These are phyloP conservation scores for Cercopithecus mitis DNA, from an alignment of 2,797 vertebrate species.

Conservation along the genomic window DNA sequence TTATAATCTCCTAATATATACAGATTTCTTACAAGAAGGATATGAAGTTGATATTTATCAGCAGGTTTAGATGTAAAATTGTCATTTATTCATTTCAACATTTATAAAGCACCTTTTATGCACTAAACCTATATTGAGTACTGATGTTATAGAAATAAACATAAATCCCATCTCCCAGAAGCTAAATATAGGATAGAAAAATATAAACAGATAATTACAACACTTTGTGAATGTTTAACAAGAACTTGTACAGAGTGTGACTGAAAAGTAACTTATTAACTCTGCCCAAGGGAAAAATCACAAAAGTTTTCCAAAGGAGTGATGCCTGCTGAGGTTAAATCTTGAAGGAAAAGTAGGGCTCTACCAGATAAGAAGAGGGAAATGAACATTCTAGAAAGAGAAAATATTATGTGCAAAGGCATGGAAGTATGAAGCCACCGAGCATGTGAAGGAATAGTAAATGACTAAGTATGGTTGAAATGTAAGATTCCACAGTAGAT, in stretches of 20 bases:
- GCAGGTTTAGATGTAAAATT: not conserved
- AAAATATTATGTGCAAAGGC: not conserved
- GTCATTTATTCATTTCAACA: not conserved
- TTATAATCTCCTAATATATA: not conserved
- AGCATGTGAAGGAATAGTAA: not conserved
- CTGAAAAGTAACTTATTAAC: constrained; percentile 70
- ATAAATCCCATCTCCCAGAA: constrained; percentile 10
- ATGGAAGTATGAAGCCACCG: not conserved
- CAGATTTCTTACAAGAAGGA: not conserved
- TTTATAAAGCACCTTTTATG: not conserved
- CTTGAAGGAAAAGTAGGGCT: constrained; percentile 17
- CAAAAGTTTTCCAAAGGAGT: not conserved
- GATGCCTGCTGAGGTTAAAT: not conserved
- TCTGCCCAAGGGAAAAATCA: not conserved
- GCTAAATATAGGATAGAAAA: constrained; percentile 45
- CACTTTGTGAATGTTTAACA: constrained; percentile 71
- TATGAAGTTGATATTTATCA: not conserved
- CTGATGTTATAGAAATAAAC: constrained; percentile 27
- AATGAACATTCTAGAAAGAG: constrained; percentile 9
- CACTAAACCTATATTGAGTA: not conserved
- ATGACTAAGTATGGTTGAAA: not conserved
- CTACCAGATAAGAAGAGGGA: not conserved
- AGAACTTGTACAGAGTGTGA: constrained; percentile 42
- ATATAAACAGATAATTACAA: constrained; percentile 70
- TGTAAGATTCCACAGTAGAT: not conserved